Base-by-base conservation (phyloP, 2,888 invertebrate species). In the Iselma pallidipennis region DNA sequence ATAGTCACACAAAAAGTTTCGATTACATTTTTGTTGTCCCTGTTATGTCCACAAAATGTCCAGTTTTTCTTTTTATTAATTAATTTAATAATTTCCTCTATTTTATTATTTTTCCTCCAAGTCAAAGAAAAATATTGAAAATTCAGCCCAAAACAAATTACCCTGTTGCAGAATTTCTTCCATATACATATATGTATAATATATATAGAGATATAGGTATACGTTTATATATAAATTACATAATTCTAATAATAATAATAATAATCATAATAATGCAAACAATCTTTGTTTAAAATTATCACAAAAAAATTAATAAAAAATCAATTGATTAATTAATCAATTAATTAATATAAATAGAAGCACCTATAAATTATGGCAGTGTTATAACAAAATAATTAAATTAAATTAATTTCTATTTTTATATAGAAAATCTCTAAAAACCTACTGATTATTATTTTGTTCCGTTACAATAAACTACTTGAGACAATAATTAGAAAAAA, bases 11-110 rank as follows among this genome's bases (percentile, higher is more conserved):
- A 70, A 69, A 69, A 16, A 68, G 61, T 59, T 63, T 64, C 63
- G 66, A 71, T 71, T 67, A 71, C 66, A 74, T 66, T 70, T n/a
- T n/a, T n/a, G n/a, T 69, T 71, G 65, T 75, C 75, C 76, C 76
- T 76, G 76, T 76, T 75, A 72, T 69, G 72, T 74, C 76, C 74
- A 72, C 71, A 71, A 66, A 75, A 69, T 14, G 9, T 33, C 31
- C 31, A 14, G n/a, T n/a, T 4, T 5, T n/a, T 16, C 1, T 37
- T 37, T 7, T 37, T n/a, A 16, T 16, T n/a, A 33, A 33, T 33
- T n/a, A 2, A 31, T 31, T 14, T 14, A n/a, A n/a, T n/a, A n/a
- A n/a, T n/a, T n/a, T n/a, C n/a, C n/a, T n/a, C n/a, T n/a, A n/a
- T 14, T 37, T 37, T 14, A 2, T 16, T 7, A 16, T 16, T 37